Base-by-base conservation (phyloP, 2,888 invertebrate genomes). In the Xylophagus ater region DNA sequence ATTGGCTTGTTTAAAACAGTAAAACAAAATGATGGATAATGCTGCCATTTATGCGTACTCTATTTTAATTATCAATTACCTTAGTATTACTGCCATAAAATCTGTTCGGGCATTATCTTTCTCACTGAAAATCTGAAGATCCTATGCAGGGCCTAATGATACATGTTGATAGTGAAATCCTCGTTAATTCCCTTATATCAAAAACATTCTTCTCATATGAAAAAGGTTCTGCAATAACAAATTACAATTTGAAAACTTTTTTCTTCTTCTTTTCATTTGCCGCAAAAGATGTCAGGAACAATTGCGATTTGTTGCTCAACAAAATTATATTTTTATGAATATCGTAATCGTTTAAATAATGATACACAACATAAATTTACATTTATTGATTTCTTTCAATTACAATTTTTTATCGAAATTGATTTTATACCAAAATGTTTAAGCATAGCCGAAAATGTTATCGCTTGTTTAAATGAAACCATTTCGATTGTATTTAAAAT, bases 371-470 rank as follows among this genome's bases (percentile, higher is more conserved):
- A 79, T 2, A 76, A 74, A 51, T 67, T 76, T 47, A 72, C 72
- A 44, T 81, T 79, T 51, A 68, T 80, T 32, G 81, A 81, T 54
- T 81, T 81, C 53, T 73, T 79, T 48, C 76, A 78, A 34, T 63
- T 74, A 44, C 73, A 77, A 21, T 70, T 81, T 52, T 70, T 73
- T 30, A 61, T 84, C 2, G 74, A 76, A 48, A 62, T 81, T 34
- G 70, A 72, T 40, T 81, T 82, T 55, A 54, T 65, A 13, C 78
- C 80, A 4, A 58, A 64, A 3, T 67, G 71, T 40, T 61, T 82
- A 33, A 67, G 69, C 23, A 61, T 82, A 31, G 72, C 74, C 21
- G 82, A 83, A 54, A 79, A 82, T 58, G 76, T 78, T 42, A 66
- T 82, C 15, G 73, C 75, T 1, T 73, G 75, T 42, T 68, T 75